Evolutionary conservation across 1,140 invertebrate species (phyloP), one percentile per base, ranked within the genome.

Genomic region (Hyposmocoma kahamanoa): DNA sequence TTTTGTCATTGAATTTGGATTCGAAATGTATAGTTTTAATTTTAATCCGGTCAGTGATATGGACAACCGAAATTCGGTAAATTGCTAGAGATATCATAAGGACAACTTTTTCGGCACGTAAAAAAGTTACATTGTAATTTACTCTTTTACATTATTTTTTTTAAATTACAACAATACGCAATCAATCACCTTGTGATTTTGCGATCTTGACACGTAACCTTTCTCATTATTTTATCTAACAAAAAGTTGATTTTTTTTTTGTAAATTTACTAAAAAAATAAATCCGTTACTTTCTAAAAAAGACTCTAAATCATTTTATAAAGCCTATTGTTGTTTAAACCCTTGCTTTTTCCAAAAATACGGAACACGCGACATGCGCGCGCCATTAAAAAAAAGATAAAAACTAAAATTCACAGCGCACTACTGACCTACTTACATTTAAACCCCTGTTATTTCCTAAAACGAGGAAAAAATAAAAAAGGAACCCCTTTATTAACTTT

Each of bases 401-500:
- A 77, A 67, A 59, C 26, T 67, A 65, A 67, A 75, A 77, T 75
- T 72, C 72, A 62, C 60, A 67, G 72, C 71, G 62, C 43, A 41
- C 75, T 69, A 82, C 53, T 84, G 81, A 84, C 81, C 81, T 82
- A 82, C 67, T 80, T 81, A 71, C 64, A 54, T 56, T 69, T 67
- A 52, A 62, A 61, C 72, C 71, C 63, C 59, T 52, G 59, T 64
- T 67, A 65, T 80, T 81, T 68, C 65, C 71, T 69, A 66, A 72
- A 72, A 72, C 75, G 46, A 59, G 71, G 68, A 74, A 82, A 79
- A 84, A 74, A 22, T 62, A 69, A 68, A 72, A 81, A 79, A 84
- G 72, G 22, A 48, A 68, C 70, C 78, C 77, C 56, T 77, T 78
- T 77, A 75, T 73, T 72, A 70, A 54, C 45, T 50, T 66, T 79